A percentile compares a stretch with the other conserved stretches of the same genome.
These are phyloP conservation scores for Drosophila sproati DNA, from an alignment of 1,140 invertebrate species.

Conservation along the genomic window DNA sequence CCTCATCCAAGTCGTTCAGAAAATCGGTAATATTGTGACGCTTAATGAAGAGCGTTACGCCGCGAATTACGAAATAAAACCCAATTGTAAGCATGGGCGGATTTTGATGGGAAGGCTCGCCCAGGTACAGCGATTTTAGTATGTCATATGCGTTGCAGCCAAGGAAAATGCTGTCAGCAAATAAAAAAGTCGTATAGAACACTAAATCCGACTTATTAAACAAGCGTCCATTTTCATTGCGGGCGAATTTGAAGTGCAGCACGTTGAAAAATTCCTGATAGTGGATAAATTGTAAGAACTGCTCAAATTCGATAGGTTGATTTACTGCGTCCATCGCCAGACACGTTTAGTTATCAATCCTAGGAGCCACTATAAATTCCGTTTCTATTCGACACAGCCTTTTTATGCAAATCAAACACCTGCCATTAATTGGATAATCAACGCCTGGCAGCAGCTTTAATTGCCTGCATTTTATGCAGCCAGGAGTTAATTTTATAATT, in stretches of 20 bases:
- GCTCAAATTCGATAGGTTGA: constrained; percentile 18
- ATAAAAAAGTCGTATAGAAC: not conserved
- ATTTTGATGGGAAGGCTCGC: constrained; percentile 18
- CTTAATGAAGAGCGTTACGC: constrained; percentile 42
- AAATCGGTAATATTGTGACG: constrained; percentile 44
- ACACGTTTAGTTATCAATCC: not conserved
- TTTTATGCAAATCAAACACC: constrained; percentile 19
- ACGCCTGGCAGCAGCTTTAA: constrained; percentile 2
- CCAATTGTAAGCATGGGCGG: constrained; percentile 45
- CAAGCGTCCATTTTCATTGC: constrained; percentile 10
- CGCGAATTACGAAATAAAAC: constrained; percentile 48
- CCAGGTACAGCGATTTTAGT: not conserved
- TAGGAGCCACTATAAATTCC: too few species aligned
- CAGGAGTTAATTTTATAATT: constrained; percentile 10
- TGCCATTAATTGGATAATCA: constrained; percentile 23
- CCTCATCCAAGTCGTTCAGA: constrained; percentile 42
- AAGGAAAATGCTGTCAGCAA: constrained; percentile 12
- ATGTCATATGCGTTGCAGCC: constrained; percentile 25
- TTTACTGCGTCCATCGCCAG: not conserved
- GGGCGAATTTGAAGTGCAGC: constrained; percentile 6
- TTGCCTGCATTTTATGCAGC: constrained; percentile 14
- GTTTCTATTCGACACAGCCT: not conserved
- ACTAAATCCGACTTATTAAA: not conserved
- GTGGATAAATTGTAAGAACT: constrained; percentile 15
- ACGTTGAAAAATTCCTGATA: constrained; percentile 9